phyloP scores from a whole-genome alignment of 1,140 invertebrate genomes.

The Cydia fagiglandana region DNA sequence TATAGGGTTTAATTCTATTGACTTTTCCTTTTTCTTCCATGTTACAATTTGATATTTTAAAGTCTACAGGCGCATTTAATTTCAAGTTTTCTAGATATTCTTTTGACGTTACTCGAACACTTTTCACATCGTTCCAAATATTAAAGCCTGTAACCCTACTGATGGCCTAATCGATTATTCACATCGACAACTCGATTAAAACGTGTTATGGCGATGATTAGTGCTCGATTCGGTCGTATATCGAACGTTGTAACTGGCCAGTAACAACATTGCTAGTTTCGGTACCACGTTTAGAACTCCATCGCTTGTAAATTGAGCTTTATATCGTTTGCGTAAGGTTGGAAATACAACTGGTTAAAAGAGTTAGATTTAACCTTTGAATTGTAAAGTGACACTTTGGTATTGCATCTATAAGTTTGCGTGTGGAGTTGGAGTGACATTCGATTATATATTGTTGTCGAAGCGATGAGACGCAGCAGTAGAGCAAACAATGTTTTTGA shows the following conservation, averaged over 20 bases:
- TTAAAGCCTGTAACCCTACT: neutral
- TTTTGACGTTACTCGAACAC: too few species aligned
- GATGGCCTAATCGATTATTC: neutral
- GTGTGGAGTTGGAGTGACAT: conserved; percentile 1
- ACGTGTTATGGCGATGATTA: conserved; percentile 17
- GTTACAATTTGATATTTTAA: too few species aligned
- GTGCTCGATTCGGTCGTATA: neutral
- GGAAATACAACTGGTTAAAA: neutral
- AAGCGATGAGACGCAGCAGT: neutral
- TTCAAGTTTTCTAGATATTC: too few species aligned
- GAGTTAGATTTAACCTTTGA: neutral
- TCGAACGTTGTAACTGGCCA: conserved; percentile 3
- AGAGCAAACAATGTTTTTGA: neutral
- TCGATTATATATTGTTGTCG: conserved; percentile 9
- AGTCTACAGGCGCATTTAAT: too few species aligned
- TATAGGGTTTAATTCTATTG: too few species aligned
- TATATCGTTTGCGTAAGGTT: neutral
- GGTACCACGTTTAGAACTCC: neutral
- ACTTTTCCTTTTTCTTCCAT: too few species aligned
- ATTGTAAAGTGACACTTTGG: neutral
- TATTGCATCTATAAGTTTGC: neutral
- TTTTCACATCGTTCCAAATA: too few species aligned
- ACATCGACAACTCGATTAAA: conserved; percentile 17
- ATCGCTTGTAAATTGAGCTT: neutral
- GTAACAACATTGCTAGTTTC: neutral